Percentiles rank a stretch among this genome's conserved stretches.
These are phyloP conservation scores for Platyrinchus mystaceus DNA, from an alignment of 2,797 vertebrate genomes.

Conservation along the genomic window DNA sequence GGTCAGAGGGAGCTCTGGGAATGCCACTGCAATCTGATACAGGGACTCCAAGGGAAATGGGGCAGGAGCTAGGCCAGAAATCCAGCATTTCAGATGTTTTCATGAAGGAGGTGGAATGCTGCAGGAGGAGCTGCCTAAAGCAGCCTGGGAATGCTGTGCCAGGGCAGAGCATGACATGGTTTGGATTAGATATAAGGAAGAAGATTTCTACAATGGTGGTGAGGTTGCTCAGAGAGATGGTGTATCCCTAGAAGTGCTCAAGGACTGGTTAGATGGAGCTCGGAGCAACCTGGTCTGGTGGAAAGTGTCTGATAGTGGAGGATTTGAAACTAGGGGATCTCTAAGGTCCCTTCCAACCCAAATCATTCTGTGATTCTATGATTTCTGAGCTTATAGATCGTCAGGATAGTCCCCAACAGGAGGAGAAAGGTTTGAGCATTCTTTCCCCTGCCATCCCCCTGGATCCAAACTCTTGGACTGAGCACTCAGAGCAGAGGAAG, in stretches of 20 bases:
- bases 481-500: neutral
- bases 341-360: neutral
- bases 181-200: neutral
- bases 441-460: fast-evolving
- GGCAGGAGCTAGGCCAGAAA: neutral
- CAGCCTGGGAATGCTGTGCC: neutral
- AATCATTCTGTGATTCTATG: neutral
- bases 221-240: neutral
- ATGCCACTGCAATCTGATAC: neutral
- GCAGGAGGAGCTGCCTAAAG: neutral
- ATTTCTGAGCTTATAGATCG: neutral
- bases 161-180: neutral
- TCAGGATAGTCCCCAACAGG: neutral
- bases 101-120: neutral
- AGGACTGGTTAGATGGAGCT: neutral
- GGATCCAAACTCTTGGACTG: neutral
- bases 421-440: neutral
- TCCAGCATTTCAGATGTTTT: no score
- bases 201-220: neutral
- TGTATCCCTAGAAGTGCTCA: neutral
- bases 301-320: neutral
- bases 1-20: fast-evolving
- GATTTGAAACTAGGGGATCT: neutral
- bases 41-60: neutral
- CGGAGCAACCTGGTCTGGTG: neutral